These are phyloP conservation scores for Drosophila virilis DNA, from an alignment of 1,140 invertebrate genomes.

Conservation along the genomic window DNA sequence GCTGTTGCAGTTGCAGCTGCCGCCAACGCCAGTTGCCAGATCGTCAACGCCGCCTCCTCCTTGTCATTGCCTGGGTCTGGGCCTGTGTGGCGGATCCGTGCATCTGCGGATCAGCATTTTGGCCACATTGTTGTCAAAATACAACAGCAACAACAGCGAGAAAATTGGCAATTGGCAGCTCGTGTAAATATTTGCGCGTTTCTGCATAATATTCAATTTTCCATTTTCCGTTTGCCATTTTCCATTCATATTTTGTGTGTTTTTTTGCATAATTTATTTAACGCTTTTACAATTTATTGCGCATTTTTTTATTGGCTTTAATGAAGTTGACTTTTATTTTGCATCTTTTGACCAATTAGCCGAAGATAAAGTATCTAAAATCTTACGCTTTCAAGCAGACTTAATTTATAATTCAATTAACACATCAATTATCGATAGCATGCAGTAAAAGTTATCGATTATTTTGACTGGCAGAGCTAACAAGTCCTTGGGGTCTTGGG, in stretches of 20 bases:
- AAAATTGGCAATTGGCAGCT: constrained; percentile 12
- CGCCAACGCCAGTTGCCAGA: constrained; percentile 56
- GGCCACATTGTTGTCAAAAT: constrained; percentile 61
- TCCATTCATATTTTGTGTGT: neutral
- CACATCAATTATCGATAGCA: neutral
- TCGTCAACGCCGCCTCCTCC: constrained; percentile 38
- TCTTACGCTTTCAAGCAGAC: neutral
- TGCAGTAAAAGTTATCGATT: neutral
- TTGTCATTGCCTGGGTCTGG: neutral
- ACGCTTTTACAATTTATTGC: constrained; percentile 38
- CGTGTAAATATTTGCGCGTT: constrained; percentile 20
- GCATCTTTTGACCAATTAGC: constrained; percentile 34
- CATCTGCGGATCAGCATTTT: constrained; percentile 45
- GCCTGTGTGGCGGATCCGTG: constrained; percentile 4
- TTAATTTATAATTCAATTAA: constrained; percentile 9
- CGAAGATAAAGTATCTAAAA: constrained; percentile 3
- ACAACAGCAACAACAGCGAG: neutral
- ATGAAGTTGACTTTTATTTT: constrained; percentile 46
- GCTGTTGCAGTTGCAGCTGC: constrained; percentile 11
- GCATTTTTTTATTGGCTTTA: constrained; percentile 20
- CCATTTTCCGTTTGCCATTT: constrained; percentile 24
- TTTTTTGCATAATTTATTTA: constrained; percentile 28
- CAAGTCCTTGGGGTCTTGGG: no score
- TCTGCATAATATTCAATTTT: constrained; percentile 20
- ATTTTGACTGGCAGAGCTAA: no score